A percentile compares a stretch with the other conserved stretches of the same genome.
phyloP scores from a whole-genome alignment of 2,113 vertebrate species.

The Daubentonia madagascariensis region DNA sequence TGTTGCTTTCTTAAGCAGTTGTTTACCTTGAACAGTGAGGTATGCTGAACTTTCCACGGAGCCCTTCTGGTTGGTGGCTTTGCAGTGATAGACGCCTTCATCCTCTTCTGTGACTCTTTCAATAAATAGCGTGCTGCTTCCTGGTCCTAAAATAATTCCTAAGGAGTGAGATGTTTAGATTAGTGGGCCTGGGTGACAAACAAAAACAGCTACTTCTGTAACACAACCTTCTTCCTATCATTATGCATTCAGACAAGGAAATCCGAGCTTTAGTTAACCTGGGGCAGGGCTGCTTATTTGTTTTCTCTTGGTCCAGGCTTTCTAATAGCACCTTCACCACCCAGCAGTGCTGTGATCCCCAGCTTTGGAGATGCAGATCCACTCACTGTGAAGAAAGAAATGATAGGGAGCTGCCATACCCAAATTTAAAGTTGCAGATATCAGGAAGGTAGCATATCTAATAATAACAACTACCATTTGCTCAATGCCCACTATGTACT shows the following conservation, averaged over 20 bases:
- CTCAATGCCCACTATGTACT: background rate
- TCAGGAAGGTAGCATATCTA: background rate
- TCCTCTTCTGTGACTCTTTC: slow-evolving; percentile 93
- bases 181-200: slow-evolving; percentile 73
- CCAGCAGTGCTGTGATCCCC: background rate
- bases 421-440: background rate
- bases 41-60: slow-evolving; percentile 90
- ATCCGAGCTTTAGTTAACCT: slow-evolving; percentile 30
- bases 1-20: background rate
- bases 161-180: slow-evolving; percentile 77
- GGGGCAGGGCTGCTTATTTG: background rate
- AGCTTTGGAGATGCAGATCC: background rate
- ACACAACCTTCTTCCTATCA: slow-evolving; percentile 64
- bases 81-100: slow-evolving; percentile 92
- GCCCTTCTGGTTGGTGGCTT: slow-evolving; percentile 92
- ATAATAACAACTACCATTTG: too few species aligned
- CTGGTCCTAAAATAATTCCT: slow-evolving; percentile 92
- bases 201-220: slow-evolving; percentile 65
- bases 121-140: slow-evolving; percentile 91
- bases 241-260: slow-evolving; percentile 32
- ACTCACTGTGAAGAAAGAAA: background rate
- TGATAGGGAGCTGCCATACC: fast-evolving
- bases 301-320: background rate
- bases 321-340: background rate
- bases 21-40: slow-evolving; percentile 91